Conservation (phyloP, 2,797 vertebrate species). For the Podarcis lilfordi region DNA sequence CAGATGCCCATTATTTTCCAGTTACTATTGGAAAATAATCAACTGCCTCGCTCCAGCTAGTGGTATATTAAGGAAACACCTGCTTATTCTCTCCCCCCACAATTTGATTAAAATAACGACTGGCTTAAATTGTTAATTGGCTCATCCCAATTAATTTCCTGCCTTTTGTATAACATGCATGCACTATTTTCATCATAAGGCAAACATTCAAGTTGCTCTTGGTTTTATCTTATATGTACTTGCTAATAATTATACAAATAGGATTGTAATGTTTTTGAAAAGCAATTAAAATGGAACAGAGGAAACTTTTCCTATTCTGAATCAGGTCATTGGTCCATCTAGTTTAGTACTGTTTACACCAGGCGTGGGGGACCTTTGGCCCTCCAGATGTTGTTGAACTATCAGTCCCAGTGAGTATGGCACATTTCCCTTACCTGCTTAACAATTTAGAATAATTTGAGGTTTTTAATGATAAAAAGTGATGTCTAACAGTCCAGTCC, state of each 20-base stretch:
- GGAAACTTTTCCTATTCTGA: background rate
- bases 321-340: background rate
- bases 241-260: background rate
- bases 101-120: constrained; percentile 6
- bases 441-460: background rate
- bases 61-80: constrained; percentile 46
- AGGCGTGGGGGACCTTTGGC: too few relatives aligned
- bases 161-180: background rate
- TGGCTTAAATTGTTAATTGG: background rate
- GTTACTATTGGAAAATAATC: constrained; percentile 72
- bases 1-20: constrained; percentile 69
- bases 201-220: too few relatives aligned
- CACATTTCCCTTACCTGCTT: background rate
- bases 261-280: background rate
- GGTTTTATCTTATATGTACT: background rate
- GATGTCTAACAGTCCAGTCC: too few relatives aligned
- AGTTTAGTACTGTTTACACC: too few relatives aligned
- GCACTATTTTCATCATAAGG: background rate
- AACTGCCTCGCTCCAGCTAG: constrained; percentile 21
- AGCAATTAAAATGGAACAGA: background rate
- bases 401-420: too few relatives aligned
- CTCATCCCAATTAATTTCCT: background rate
- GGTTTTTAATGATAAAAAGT: background rate
- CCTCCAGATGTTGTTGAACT: too few relatives aligned
- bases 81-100: constrained; percentile 30